Conservation (phyloP, 2,113 vertebrate genomes). For the Grantiella picta region DNA sequence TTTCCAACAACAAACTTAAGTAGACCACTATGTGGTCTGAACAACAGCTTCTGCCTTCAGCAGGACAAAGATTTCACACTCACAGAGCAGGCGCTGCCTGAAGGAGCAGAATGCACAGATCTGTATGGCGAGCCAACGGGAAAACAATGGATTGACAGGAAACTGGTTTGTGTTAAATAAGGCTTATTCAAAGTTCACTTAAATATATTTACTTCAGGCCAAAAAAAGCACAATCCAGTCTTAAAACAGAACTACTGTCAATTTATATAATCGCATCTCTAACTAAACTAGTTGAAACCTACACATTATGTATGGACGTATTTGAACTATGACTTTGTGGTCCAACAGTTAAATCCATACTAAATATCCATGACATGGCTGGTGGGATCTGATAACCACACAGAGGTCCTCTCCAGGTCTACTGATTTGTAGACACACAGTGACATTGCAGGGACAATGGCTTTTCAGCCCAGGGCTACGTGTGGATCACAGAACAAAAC, state of each 20-base stretch:
- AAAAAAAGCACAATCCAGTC: background rate
- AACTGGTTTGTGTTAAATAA: background rate
- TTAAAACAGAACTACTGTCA: background rate
- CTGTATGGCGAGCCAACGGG: background rate
- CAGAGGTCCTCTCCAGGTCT: background rate
- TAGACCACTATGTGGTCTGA: background rate
- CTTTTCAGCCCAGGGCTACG: background rate
- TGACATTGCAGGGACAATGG: rapidly evolving
- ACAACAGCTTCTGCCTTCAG: background rate
- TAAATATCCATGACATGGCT: rapidly evolving
- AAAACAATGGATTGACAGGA: rapidly evolving
- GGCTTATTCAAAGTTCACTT: background rate
- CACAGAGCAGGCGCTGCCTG: background rate
- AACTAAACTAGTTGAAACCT: background rate
- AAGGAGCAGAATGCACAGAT: background rate
- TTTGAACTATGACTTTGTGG: background rate
- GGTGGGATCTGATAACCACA: background rate
- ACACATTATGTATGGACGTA: rapidly evolving
- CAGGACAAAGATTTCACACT: background rate
- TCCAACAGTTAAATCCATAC: background rate
- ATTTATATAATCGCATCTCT: background rate
- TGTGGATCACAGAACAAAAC: rapidly evolving
- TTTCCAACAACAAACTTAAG: background rate
- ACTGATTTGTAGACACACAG: background rate
- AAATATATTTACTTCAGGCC: background rate